Base-by-base conservation (phyloP, 2,113 vertebrate species). In the Sterrhoptilus dennistouni region DNA sequence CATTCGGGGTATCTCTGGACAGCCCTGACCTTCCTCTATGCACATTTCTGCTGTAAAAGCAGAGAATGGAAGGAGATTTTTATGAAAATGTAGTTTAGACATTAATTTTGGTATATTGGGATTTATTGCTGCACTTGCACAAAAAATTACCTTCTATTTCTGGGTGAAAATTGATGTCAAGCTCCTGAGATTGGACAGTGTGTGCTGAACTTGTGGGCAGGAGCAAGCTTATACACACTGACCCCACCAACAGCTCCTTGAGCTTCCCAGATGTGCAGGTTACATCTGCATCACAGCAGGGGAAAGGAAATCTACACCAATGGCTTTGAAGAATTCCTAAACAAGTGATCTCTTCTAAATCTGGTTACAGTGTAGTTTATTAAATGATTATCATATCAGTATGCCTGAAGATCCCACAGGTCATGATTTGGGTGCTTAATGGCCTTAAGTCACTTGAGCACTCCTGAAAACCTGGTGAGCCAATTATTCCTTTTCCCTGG, bases 181-280 rank as follows among this genome's bases (percentile, higher is more conserved):
- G 81, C 71, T 76, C 31, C 23, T 16, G 70, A 19, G 1, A 33
- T 1, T 7, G 61, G 65, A 27, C 47, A 60, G 7, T 1, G 5
- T 20, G 25, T 61, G 65, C 53, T 63, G 40, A 45, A 40, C 33
- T 10, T 17, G 49, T 1, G 24, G 29, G 10, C 4, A 24, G 1
- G 8, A 28, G 24, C 1, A 38, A n/a, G 11, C 0, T 33, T 2
- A 54, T 5, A 4, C 2, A 38, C 63, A n/a, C 22, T 0, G 1
- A 9, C n/a, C 18, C 38, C 57, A 23, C 1, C 1, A 3, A 18
- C 6, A 36, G 59, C 44, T 11, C 6, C 56, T 1, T 1, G 3
- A 5, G 72, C 72, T 63, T 38, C 71, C 57, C 75, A 36, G 56
- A 11, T 3, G 36, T 14, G 22, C 45, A 24, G 1, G 5, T 3